Conservation (phyloP, 2,888 invertebrate genomes). For the Leptopterna dolabrata region DNA sequence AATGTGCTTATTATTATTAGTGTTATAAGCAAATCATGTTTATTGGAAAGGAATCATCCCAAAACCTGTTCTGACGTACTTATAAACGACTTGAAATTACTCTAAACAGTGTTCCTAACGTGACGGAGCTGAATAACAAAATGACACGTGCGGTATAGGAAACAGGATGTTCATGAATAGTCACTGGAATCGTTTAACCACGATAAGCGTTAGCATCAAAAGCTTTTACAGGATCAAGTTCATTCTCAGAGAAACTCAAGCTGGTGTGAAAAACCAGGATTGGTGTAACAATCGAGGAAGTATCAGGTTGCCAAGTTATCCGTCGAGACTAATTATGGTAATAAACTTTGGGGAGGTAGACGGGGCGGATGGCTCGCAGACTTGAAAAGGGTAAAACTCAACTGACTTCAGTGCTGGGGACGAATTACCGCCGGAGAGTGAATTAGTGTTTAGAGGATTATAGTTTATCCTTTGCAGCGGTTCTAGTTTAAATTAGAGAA, state of each 20-base stretch:
- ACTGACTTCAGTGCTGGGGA: background rate
- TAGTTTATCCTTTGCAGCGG: background rate
- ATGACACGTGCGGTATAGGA: too few species aligned
- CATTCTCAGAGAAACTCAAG: background rate
- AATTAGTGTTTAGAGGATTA: background rate
- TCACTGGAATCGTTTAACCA: background rate
- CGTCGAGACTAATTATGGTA: slow-evolving; percentile 26
- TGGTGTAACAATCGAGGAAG: slow-evolving; percentile 26
- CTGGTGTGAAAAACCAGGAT: slow-evolving; percentile 5
- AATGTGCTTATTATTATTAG: too few species aligned
- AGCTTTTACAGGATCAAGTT: background rate
- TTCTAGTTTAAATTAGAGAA: background rate
- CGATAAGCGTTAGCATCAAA: background rate
- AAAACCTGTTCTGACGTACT: too few species aligned
- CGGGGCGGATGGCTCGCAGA: background rate
- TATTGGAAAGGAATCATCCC: too few species aligned
- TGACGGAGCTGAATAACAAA: too few species aligned
- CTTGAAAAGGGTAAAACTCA: slow-evolving; percentile 2
- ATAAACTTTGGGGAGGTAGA: slow-evolving; percentile 5
- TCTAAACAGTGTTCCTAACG: too few species aligned
- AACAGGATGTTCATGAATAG: background rate
- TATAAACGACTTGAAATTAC: too few species aligned
- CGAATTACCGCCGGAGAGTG: background rate
- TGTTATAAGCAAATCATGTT: too few species aligned
- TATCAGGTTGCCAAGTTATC: slow-evolving; percentile 25